A percentile compares a stretch with the other conserved stretches of the same genome.
Evolutionary conservation across 1,140 invertebrate genomes (phyloP).

Genomic region (Dreissena rostriformis): DNA sequence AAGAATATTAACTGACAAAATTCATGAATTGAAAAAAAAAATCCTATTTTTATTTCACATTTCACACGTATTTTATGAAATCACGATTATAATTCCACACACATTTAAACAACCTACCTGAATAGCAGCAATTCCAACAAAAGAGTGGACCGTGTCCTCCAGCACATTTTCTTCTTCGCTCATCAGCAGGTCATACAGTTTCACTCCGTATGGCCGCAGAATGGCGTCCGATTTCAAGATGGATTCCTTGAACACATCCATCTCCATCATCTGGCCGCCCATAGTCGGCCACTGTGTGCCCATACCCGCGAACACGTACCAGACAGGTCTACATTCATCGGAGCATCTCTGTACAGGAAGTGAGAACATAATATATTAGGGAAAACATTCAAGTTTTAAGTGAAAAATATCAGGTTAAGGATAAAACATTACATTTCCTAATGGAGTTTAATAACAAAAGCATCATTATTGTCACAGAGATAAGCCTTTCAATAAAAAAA

Average conservation of each 20-base stretch:
- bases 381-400: too few relatives aligned
- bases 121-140: conserved; percentile 96
- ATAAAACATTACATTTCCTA: too few relatives aligned
- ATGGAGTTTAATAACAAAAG: too few relatives aligned
- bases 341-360: conserved; percentile 63
- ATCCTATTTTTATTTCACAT: too few relatives aligned
- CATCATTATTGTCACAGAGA: too few relatives aligned
- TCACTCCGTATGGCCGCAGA: conserved; percentile 89
- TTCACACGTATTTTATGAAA: too few relatives aligned
- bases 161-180: conserved; percentile 89
- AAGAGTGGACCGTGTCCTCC: conserved; percentile 92
- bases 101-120: conserved; percentile 85
- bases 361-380: neutral
- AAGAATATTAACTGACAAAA: too few relatives aligned
- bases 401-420: too few relatives aligned
- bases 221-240: conserved; percentile 89
- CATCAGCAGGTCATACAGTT: conserved; percentile 91
- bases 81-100: too few relatives aligned
- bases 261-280: conserved; percentile 90
- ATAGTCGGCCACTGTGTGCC: conserved; percentile 98
- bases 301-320: conserved; percentile 98
- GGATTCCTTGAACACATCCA: conserved; percentile 90
- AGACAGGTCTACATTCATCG: conserved; percentile 87
- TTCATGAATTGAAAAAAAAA: too few relatives aligned
- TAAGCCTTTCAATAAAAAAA: too few relatives aligned